Evolutionary conservation across 2,888 invertebrate genomes (phyloP), one percentile per base, ranked within the genome.

Genomic region (Leucoptera coffeella): DNA sequence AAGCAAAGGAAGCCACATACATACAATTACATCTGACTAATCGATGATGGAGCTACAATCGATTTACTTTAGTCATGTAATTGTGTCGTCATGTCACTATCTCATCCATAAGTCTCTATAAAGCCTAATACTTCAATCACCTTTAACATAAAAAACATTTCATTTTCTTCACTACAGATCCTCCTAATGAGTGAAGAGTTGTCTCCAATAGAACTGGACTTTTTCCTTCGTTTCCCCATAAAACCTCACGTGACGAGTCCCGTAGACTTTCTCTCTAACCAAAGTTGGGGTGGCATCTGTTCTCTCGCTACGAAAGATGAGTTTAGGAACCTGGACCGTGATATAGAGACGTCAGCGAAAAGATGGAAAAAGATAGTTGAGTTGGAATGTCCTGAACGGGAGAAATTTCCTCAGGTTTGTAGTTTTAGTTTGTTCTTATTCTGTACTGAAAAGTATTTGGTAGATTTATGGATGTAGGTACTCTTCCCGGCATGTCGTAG

Each of bases 341-440:
- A 96, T 50, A 94, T 96, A 39, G 95, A 96, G 60, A 91, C 86
- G 3, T 92, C 93, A 1, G 85, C 90, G n/a, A 96, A 95, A 50
- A 77, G 94, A 29, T 96, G 96, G 96, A 94, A 94, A 56, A 95
- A 95, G 59, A 80, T 95, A 42, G 88, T 95, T 2, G 96, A 96
- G 60, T 84, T 87, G 40, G 95, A 96, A 47, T 84, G 86, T 43
- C 94, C 96, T 1, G 96, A 96, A 56, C 82, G 89, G 37, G 95
- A 96, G 49, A 95, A 94, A 53, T 90, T 96, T 54, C 96, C 96
- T 1, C 94, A 94, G 55, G 72, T 67, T 38, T 31, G 31, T 12
- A n/a, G n/a, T n/a, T n/a, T n/a, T n/a, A n/a, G n/a, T n/a, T n/a
- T n/a, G n/a, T n/a, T n/a, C n/a, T n/a, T n/a, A n/a, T n/a, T n/a